These are phyloP conservation scores for Glomeris maerens DNA, from an alignment of 1,140 invertebrate species.

Conservation along the genomic window DNA sequence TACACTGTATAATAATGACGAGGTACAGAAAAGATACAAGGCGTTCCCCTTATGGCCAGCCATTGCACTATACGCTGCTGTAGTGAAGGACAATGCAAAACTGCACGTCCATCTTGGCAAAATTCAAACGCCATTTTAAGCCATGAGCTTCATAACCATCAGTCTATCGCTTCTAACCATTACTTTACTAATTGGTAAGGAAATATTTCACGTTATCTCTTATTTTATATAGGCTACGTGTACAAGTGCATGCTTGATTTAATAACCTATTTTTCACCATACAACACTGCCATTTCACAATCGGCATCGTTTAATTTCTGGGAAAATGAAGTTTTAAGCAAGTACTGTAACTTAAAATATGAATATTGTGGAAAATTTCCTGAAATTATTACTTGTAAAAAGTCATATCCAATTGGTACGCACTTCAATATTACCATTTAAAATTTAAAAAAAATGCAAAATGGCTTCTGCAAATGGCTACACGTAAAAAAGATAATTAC, in stretches of 20 bases:
- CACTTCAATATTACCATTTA: too few species aligned
- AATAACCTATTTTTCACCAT: too few species aligned
- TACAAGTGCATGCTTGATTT: not conserved
- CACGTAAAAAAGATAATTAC: not conserved
- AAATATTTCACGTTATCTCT: not conserved
- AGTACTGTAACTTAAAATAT: too few species aligned
- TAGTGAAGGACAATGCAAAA: not conserved
- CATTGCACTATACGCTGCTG: not conserved
- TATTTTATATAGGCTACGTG: not conserved
- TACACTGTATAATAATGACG: too few species aligned
- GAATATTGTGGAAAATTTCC: too few species aligned
- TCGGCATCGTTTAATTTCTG: too few species aligned
- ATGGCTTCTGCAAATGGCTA: not conserved
- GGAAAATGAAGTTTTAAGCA: too few species aligned
- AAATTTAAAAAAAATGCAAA: not conserved
- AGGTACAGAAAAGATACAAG: too few species aligned
- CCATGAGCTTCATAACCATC: not conserved
- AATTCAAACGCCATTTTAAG: not conserved
- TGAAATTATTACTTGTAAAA: too few species aligned
- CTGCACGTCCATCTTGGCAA: not conserved
- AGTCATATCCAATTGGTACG: too few species aligned
- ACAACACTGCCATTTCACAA: too few species aligned
- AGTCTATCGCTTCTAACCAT: not conserved
- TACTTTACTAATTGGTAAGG: not conserved
- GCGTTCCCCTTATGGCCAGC: too few species aligned